A percentile compares a stretch with the other conserved stretches of the same genome.
Evolutionary conservation across 1,140 invertebrate genomes (phyloP).

Genomic region (Lanistes nyassanus): DNA sequence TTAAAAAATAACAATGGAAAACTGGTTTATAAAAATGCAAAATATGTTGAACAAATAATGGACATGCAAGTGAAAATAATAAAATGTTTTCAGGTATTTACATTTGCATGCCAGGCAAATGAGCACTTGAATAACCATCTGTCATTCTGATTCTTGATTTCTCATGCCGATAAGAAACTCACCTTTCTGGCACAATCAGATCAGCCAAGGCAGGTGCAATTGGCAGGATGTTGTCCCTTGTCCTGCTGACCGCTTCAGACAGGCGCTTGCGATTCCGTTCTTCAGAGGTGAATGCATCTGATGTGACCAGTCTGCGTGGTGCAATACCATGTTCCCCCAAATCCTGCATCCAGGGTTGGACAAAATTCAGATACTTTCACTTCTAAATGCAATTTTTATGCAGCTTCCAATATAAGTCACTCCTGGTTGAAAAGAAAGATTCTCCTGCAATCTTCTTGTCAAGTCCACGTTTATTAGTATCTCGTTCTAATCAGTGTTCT

Average conservation of each 20-base stretch:
- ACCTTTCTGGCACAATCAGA: slow-evolving; percentile 81
- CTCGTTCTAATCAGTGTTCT: no score
- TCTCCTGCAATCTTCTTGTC: no score
- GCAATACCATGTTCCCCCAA: slow-evolving; percentile 95
- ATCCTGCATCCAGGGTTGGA: no score
- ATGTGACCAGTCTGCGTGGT: slow-evolving; percentile 82
- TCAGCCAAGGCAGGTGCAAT: slow-evolving; percentile 79
- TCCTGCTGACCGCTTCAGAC: slow-evolving; percentile 33
- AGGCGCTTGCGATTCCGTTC: slow-evolving; percentile 50
- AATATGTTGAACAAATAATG: not conserved
- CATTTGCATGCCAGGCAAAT: no score
- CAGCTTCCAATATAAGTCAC: no score
- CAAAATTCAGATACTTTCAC: no score
- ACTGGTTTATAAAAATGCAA: not conserved
- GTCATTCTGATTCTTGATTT: not conserved
- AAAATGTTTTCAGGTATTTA: not conserved
- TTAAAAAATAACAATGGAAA: not conserved
- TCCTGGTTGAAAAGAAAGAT: no score
- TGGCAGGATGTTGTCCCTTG: slow-evolving; percentile 39
- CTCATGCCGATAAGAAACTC: slow-evolving; percentile 24
- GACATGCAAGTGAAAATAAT: not conserved
- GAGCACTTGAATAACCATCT: not conserved
- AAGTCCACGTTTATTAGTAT: no score
- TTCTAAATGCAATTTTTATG: no score
- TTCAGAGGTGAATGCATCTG: slow-evolving; percentile 73